Conservation (phyloP, 2,113 vertebrate genomes). For the Hypocryptadius cinnamomeus region DNA sequence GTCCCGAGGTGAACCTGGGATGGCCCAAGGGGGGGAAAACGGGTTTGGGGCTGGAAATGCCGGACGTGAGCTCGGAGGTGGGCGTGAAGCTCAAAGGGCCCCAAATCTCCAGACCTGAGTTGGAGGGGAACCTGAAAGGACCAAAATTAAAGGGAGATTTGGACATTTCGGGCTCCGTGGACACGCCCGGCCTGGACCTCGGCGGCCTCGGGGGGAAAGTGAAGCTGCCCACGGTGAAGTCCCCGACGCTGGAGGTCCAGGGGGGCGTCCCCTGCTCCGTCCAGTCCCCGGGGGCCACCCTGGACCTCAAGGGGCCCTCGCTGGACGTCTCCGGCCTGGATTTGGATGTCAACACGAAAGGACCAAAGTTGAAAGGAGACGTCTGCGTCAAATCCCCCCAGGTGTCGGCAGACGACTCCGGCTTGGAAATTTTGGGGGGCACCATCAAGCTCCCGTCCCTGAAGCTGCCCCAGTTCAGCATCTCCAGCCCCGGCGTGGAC, state of each 20-base stretch:
- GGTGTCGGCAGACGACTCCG: background rate
- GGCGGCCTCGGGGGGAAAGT: conserved; percentile 39
- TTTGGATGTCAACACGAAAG: conserved; percentile 60
- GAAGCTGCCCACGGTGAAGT: conserved; percentile 20
- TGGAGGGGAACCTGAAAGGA: conserved; percentile 66
- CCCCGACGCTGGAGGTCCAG: background rate
- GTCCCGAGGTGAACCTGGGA: conserved; percentile 56
- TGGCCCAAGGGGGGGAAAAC: conserved; percentile 33
- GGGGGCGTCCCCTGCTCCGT: background rate
- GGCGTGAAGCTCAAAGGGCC: conserved; percentile 48
- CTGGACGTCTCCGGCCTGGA: background rate
- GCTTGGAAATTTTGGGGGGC: conserved; percentile 51
- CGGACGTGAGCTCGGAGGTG: background rate
- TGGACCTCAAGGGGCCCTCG: conserved; percentile 9
- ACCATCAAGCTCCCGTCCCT: conserved; percentile 64
- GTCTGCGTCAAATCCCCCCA: conserved; percentile 24
- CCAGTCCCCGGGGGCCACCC: background rate
- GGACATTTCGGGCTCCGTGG: background rate
- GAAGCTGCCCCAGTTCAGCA: conserved; percentile 63
- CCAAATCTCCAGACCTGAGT: conserved; percentile 46
- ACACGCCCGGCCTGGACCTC: background rate
- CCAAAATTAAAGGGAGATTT: conserved; percentile 63
- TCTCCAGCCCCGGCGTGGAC: background rate
- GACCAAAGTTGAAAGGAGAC: conserved; percentile 69
- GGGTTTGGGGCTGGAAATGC: conserved; percentile 20